Evolutionary conservation across 2,888 invertebrate species (phyloP), one percentile per base, ranked within the genome.

Genomic region (Apotomis betuletana): DNA sequence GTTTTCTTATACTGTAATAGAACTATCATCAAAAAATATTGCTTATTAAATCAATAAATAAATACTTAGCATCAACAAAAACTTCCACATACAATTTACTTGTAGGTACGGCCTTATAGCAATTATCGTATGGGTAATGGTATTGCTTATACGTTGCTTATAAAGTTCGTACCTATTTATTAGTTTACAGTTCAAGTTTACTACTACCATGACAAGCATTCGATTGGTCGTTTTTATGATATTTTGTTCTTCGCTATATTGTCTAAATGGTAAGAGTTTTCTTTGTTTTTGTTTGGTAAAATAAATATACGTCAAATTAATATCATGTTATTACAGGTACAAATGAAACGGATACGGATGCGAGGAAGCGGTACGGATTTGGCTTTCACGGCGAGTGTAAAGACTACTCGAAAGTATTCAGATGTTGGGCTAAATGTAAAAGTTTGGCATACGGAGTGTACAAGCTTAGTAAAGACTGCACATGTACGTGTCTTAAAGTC

Each of bases 341-440:
- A 67, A 76, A 72, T 62, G 74, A 78, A 27, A 41, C 41, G 4
- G 41, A 80, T 5, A 55, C 55, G 3, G 79, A 80, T 5, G 75
- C 77, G 46, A 82, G 89, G 65, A 91, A 87, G 77, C 84, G 87
- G 76, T 92, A 89, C 67, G 91, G 92, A 0, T 75, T 89, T 58
- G 89, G 84, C 78, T 85, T 79, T 67, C 77, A 85, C 69, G 77
- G 77, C n/a, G 74, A 77, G 49, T 91, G 91, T 75, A 68, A 61
- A 2, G 77, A 85, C 52, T 88, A 87, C 61, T 15, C 79, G 1
- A 87, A 84, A 74, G 83, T 83, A 3, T 91, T 91, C 59, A 87
- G 87, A 79, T 92, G 92, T 75, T 79, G 91, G 83, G 82, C 85
- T 41, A 82, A 83, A 1, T 92, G 92, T 75, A 88, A 89, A 77